Conservation (phyloP, 2,888 invertebrate genomes). For the Netelia virgata region DNA sequence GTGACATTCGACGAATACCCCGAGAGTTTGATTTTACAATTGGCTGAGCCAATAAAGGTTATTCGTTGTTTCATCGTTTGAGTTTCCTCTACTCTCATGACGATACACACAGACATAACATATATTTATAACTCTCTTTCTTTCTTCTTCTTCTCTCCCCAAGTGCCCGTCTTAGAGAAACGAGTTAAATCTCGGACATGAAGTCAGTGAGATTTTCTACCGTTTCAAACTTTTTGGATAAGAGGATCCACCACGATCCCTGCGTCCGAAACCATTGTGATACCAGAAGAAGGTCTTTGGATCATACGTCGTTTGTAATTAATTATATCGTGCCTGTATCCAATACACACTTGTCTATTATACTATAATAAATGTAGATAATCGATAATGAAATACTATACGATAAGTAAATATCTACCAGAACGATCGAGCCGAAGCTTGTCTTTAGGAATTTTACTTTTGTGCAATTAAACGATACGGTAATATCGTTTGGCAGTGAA, state of each 20-base stretch:
- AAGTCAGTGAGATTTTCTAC: constrained; percentile 76
- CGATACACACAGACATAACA: constrained; percentile 22
- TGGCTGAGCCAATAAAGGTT: constrained; percentile 79
- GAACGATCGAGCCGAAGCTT: constrained; percentile 48
- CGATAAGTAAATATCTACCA: constrained; percentile 54
- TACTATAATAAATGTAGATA: constrained; percentile 71
- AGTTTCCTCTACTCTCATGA: constrained; percentile 63
- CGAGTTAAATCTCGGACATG: constrained; percentile 73
- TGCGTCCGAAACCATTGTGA: constrained; percentile 80
- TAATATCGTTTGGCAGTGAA: constrained; percentile 73
- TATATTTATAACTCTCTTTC: constrained; percentile 42
- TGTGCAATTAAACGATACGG: constrained; percentile 79
- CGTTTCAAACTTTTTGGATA: constrained; percentile 63
- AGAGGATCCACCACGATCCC: constrained; percentile 54
- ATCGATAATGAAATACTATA: constrained; percentile 69
- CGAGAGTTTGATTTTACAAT: constrained; percentile 74
- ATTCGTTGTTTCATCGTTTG: constrained; percentile 75
- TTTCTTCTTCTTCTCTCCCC: constrained; percentile 34
- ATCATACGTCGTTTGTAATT: constrained; percentile 82
- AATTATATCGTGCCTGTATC: constrained; percentile 84
- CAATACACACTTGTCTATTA: constrained; percentile 80
- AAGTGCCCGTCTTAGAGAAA: constrained; percentile 40
- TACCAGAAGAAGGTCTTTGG: constrained; percentile 79
- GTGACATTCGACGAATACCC: constrained; percentile 81
- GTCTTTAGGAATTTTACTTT: constrained; percentile 51